phyloP scores from a whole-genome alignment of 1,140 invertebrate species.

The Drosophila teissieri region DNA sequence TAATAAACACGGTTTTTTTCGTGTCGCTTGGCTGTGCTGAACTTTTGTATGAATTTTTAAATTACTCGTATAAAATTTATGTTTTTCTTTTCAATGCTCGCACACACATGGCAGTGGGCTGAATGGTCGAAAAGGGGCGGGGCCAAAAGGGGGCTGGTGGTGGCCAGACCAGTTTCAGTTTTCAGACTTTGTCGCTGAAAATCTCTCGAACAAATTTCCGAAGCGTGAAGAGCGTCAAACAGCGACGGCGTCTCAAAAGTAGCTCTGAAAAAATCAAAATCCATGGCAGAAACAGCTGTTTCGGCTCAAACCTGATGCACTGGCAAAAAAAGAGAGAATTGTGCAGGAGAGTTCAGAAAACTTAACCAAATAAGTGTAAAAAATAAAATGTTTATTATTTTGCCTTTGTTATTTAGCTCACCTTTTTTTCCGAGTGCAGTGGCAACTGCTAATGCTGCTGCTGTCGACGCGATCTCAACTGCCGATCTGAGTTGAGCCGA shows the following conservation, averaged over 20 bases:
- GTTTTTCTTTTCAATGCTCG: slow-evolving; percentile 51
- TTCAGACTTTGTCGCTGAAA: slow-evolving; percentile 69
- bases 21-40: slow-evolving; percentile 30
- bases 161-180: slow-evolving; percentile 72
- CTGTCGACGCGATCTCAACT: slow-evolving; percentile 49
- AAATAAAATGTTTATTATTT: too few relatives aligned
- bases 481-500: slow-evolving; percentile 39
- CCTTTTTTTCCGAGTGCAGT: slow-evolving; percentile 13
- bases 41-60: slow-evolving; percentile 65
- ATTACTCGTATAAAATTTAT: slow-evolving; percentile 63
- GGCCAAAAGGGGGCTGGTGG: slow-evolving; percentile 11
- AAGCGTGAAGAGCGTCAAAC: slow-evolving; percentile 64
- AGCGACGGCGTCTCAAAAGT: slow-evolving; percentile 8
- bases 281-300: slow-evolving; percentile 56
- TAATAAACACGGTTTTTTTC: slow-evolving; percentile 17
- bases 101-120: slow-evolving; percentile 11
- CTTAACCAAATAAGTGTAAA: too few relatives aligned
- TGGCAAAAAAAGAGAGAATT: background rate
- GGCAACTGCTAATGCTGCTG: slow-evolving; percentile 32
- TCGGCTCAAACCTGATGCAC: background rate
- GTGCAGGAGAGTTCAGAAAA: too few relatives aligned
- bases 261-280: slow-evolving; percentile 23
- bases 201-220: slow-evolving; percentile 68
- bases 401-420: too few relatives aligned
- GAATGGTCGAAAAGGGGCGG: background rate